Percentiles rank a stretch among this genome's conserved stretches.
Conservation (phyloP, 1,140 invertebrate genomes). For the Heliothis subflexa region DNA sequence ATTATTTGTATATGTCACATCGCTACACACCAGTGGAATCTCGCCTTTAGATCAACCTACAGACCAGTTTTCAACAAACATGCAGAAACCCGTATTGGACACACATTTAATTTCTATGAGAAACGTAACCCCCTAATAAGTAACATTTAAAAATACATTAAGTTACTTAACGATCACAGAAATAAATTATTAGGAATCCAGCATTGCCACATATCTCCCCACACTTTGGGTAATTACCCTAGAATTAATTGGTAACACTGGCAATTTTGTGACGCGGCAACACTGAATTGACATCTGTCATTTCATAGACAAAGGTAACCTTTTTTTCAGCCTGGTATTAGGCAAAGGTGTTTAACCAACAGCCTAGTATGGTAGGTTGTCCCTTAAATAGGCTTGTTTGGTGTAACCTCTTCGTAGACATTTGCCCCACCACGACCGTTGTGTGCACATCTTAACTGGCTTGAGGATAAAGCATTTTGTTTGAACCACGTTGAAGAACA, state of each 20-base stretch:
- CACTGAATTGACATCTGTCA: neutral
- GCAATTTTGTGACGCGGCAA: neutral
- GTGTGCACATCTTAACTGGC: constrained; percentile 90
- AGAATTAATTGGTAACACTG: constrained; percentile 31
- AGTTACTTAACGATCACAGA: constrained; percentile 39
- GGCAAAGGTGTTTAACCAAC: neutral
- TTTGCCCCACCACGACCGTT: constrained; percentile 93
- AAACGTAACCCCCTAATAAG: neutral
- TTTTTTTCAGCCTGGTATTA: neutral
- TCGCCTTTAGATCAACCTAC: neutral
- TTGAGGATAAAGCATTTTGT: constrained; percentile 96
- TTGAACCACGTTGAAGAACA: constrained; percentile 97
- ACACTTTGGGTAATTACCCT: constrained; percentile 13
- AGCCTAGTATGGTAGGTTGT: constrained; percentile 87
- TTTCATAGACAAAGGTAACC: neutral
- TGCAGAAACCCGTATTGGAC: constrained; percentile 11
- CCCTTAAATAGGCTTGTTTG: constrained; percentile 91
- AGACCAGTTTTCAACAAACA: neutral
- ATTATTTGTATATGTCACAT: too few species aligned
- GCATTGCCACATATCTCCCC: constrained; percentile 5
- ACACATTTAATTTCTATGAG: constrained; percentile 21
- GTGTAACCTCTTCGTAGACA: constrained; percentile 90
- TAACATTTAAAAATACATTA: constrained; percentile 38
- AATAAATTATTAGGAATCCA: constrained; percentile 33
- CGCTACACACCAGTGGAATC: too few species aligned